A percentile compares a stretch with the other conserved stretches of the same genome.
phyloP scores from a whole-genome alignment of 92 coral and sea anemone species.

The Porites cylindrica region DNA sequence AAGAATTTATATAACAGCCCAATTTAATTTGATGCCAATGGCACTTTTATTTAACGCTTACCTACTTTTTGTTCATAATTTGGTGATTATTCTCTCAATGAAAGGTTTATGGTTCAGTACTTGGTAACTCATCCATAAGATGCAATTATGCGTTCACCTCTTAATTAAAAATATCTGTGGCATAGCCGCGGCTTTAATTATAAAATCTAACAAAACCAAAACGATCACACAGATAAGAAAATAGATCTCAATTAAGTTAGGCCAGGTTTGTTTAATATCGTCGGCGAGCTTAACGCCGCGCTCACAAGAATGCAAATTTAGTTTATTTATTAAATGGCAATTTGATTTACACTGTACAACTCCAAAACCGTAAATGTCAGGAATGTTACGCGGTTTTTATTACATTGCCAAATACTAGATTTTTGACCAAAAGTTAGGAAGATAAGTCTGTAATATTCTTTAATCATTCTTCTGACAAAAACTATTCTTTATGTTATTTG shows the following conservation, averaged over 20 bases:
- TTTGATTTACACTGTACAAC: no score
- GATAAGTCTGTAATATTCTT: no score
- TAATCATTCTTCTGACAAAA: neutral
- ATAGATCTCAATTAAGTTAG: constrained; percentile 26
- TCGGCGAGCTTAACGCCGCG: constrained; percentile 26
- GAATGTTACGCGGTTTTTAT: no score
- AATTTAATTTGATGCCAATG: constrained; percentile 40
- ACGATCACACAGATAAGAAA: neutral
- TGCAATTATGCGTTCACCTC: neutral
- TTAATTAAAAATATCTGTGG: constrained; percentile 42
- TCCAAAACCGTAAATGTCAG: no score
- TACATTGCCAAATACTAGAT: neutral
- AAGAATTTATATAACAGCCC: constrained; percentile 31
- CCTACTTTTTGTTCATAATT: constrained; percentile 40
- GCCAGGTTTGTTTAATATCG: constrained; percentile 21
- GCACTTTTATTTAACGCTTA: constrained; percentile 25
- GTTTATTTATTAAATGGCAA: neutral
- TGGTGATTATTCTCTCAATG: constrained; percentile 21
- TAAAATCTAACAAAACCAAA: constrained; percentile 32
- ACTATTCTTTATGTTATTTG: neutral
- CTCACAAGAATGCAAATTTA: constrained; percentile 2
- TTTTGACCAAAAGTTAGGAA: neutral
- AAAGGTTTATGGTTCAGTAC: neutral
- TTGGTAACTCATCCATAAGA: neutral
- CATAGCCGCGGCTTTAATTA: constrained; percentile 8